Evolutionary conservation across 2,888 invertebrate species (phyloP), one percentile per base, ranked within the genome.

Genomic region (Crioceris asparagi): DNA sequence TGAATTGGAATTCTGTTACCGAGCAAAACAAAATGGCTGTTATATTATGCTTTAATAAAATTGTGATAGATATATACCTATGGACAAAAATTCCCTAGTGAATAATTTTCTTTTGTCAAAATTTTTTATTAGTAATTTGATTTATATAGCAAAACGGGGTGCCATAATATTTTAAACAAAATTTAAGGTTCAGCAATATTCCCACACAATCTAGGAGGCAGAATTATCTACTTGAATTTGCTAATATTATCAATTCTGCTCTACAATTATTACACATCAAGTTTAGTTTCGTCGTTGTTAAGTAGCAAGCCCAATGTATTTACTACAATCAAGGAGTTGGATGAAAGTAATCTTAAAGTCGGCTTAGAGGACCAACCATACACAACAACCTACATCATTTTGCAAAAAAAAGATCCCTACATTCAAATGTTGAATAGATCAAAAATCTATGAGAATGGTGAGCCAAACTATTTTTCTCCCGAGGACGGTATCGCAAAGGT

Each of bases 181-280:
- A n/a, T n/a, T n/a, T n/a, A n/a, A 57, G 59, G 55, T 39, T 48
- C 55, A 11, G 43, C 50, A 14, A 45, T 47, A 21, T 40, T 53
- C 17, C 59, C 61, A 1, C 41, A 46, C 3, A 44, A 46, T 29
- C 15, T 48, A 3, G 51, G 58, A 3, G 56, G 58, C 18, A 51
- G 60, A 30, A 51, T 60, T 14, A 44, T 58, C 8, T 49, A 59
- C 29, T 43, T 62, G 7, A 47, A 46, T 16, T 45, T 59, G 4
- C 48, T 61, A 10, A 40, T 60, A 4, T 49, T 60, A 11, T 60
- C 60, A 6, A 48, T 71, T 1, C 54, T 74, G 10, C 58, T 71
- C 3, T 74, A 70, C 56, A 73, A 73, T 52, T 74, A 71, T 56
- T 74, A 74, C 54, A 74, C 74, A 1, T 73, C 73, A 31, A 73